These are phyloP conservation scores for Physella acuta DNA, from an alignment of 1,140 invertebrate genomes.

Conservation along the genomic window DNA sequence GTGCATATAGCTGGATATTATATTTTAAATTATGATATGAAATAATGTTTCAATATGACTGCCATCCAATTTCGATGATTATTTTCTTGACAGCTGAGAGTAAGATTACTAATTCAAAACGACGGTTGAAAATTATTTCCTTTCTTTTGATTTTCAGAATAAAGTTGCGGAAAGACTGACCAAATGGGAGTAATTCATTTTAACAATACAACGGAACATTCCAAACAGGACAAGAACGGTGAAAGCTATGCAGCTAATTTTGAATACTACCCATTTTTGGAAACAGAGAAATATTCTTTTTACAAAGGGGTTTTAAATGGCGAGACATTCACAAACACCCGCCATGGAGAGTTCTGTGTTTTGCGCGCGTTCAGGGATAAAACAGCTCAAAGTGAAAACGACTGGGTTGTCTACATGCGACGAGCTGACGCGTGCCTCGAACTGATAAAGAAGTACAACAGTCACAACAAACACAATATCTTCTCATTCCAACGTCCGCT, in stretches of 20 bases:
- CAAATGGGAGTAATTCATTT: no score
- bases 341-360: slow-evolving; percentile 3
- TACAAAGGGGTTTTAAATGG: slow-evolving; percentile 22
- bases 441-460: slow-evolving; percentile 7
- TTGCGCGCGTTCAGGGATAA: slow-evolving; percentile 1
- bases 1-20: no score
- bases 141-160: no score
- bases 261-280: slow-evolving; percentile 17
- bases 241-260: slow-evolving; percentile 4
- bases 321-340: background rate
- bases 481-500: background rate
- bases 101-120: no score
- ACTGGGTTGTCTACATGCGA: slow-evolving; percentile 6
- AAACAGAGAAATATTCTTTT: background rate
- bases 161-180: no score
- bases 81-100: no score
- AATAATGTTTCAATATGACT: no score
- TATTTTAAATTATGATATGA: no score
- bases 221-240: background rate
- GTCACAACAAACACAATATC: no score
- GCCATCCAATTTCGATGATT: no score
- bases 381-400: background rate
- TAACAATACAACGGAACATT: slow-evolving; percentile 1
- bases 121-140: no score
- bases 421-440: background rate